Base-by-base conservation (phyloP, 2,888 invertebrate genomes). In the Brenthis daphne region DNA sequence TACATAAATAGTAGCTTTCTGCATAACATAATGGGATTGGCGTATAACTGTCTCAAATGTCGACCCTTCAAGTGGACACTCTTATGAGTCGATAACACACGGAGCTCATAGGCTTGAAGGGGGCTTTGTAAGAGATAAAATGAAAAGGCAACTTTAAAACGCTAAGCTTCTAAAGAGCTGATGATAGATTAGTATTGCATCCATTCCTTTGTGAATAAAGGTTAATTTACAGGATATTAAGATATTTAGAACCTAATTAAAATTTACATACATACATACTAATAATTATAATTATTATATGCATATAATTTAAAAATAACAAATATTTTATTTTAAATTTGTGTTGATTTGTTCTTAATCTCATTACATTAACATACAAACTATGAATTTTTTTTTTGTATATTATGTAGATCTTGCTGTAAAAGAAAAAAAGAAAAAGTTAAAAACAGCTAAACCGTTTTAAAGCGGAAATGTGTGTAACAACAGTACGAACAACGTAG, bases 61-160 rank as follows among this genome's bases (percentile, higher is more conserved):
- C 60, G 60, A 50, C 60, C 60, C 60, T 60, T 53, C 63, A 63
- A 63, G 63, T 63, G 63, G 63, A 63, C 20, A 63, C 63, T 63
- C 63, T 54, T 37, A 63, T 53, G 53, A 63, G 51, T 63, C 63
- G 63, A 63, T 63, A 63, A 63, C 63, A 63, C 63, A 63, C 63
- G 63, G 63, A 63, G 54, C 63, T 63, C 63, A 54, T 53, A 14
- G 63, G 50, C 50, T 14, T 63, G 14, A 54, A 63, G 63, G 33
- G 53, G 63, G 63, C 63, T 63, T 63, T 63, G 53, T 63, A 63
- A 60, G 24, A 60, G 60, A 60, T 60, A 60, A 60, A 50, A 60
- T 60, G 60, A 60, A 60, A 60, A 43, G 63, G 63, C 63, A 63
- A 63, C 63, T 63, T 63, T 43, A 54, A 63, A 60, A 60, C 60